Evolutionary conservation across 2,888 invertebrate species (phyloP), one percentile per base, ranked within the genome.

Genomic region (Nudaria mundana): DNA sequence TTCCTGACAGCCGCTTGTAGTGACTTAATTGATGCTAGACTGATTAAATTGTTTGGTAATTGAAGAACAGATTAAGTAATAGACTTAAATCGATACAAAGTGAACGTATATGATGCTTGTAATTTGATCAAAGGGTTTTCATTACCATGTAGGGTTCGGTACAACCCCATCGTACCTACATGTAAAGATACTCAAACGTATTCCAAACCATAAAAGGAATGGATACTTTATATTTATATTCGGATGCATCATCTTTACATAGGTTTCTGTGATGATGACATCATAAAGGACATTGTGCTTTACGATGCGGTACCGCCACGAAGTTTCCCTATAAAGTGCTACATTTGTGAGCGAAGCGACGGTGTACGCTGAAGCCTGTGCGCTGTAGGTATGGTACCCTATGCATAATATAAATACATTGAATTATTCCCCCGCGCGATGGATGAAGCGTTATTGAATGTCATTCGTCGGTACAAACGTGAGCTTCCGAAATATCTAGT

Each of bases 391-490:
- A n/a, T n/a, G n/a, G n/a, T n/a, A 44, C 48, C 47, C 44, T 49
- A 56, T 56, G 56, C 57, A 57, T 57, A 57, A 58, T 56, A 58
- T 57, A 61, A 56, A 60, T 54, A 57, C 57, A 60, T 48, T 58
- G 58, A 58, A 58, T 58, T 58, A 58, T 58, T 58, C 61, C 36
- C 35, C 35, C 35, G 40, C 31, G 46, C 44, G 53, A 48, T 39
- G 54, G 57, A 46, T 50, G 44, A 56, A 53, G 44, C 51, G 61
- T 56, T 58, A 58, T 58, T 58, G 58, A 58, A 58, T 58, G 58
- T 58, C 61, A 56, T 53, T 56, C 57, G 56, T 48, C 42, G 48
- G 36, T 45, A 48, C 47, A 45, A 53, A 56, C 53, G 57, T 53
- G 50, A 43, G 57, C 51, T 50, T 56, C 37, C 61, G 14, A 52